Evolutionary conservation across 2,888 invertebrate species (phyloP).

Genomic region (Drosophila paranaensis): DNA sequence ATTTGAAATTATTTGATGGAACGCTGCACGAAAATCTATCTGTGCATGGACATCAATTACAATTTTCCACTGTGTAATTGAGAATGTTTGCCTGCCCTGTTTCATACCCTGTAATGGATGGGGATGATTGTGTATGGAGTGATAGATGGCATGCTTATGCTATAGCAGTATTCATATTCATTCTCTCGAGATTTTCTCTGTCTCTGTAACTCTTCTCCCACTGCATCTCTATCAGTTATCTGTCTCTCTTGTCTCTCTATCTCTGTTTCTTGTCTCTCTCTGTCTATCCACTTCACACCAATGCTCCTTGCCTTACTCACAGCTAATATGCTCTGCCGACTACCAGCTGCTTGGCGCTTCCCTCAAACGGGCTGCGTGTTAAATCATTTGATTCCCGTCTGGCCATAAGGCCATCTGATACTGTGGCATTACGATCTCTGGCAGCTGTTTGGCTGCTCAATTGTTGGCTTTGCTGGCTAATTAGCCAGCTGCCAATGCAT

Average conservation of each 20-base stretch:
- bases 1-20: constrained; percentile 53
- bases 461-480: constrained; percentile 37
- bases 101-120: constrained; percentile 4
- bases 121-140: fast-evolving
- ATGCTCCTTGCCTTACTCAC: neutral
- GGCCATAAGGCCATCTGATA: constrained; percentile 18
- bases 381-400: constrained; percentile 38
- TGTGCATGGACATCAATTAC: constrained; percentile 10
- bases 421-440: constrained; percentile 14
- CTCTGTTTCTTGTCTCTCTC: too few relatives aligned
- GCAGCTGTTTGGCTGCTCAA: constrained; percentile 21
- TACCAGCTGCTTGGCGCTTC: constrained; percentile 4
- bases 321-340: constrained; percentile 1
- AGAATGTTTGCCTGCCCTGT: neutral
- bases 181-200: neutral
- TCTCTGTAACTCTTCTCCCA: neutral
- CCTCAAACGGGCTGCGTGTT: constrained; percentile 12
- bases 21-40: constrained; percentile 34
- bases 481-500: constrained; percentile 57
- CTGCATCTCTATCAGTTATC: neutral
- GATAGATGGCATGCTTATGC: neutral
- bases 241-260: neutral
- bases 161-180: neutral
- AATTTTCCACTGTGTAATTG: neutral
- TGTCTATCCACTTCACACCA: too few relatives aligned